These are phyloP conservation scores for Acrocephalus arundinaceus DNA, from an alignment of 2,113 vertebrate species.

Conservation along the genomic window DNA sequence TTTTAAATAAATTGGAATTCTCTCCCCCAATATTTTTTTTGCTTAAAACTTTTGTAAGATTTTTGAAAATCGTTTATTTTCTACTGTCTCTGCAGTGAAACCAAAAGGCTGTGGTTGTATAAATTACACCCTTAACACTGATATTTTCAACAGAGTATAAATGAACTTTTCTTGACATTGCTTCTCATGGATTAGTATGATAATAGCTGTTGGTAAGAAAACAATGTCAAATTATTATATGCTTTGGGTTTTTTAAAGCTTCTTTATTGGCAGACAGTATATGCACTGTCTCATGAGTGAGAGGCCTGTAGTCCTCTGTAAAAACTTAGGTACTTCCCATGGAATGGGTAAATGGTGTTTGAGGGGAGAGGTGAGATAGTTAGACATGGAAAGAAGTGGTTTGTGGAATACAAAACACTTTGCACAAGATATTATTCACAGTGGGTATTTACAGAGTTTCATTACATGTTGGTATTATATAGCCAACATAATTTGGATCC, in stretches of 20 bases:
- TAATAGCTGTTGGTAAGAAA: neutral
- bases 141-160: neutral
- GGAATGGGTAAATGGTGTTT: neutral
- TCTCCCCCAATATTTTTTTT: neutral
- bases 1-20: neutral
- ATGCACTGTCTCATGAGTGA: accelerated
- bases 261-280: neutral
- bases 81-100: accelerated
- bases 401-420: neutral
- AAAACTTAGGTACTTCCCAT: neutral
- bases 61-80: neutral
- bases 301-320: neutral
- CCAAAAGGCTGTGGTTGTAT: accelerated
- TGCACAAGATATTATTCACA: neutral
- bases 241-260: neutral
- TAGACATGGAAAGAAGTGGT: neutral
- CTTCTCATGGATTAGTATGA: neutral
- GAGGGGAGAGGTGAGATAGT: neutral
- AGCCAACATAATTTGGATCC: neutral
- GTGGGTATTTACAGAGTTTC: neutral
- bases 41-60: neutral
- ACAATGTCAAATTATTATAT: neutral
- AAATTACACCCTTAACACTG: neutral
- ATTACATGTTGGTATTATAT: neutral
- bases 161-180: neutral